Base-by-base conservation (phyloP, 1,140 invertebrate species). In the Papilio dardanus region DNA sequence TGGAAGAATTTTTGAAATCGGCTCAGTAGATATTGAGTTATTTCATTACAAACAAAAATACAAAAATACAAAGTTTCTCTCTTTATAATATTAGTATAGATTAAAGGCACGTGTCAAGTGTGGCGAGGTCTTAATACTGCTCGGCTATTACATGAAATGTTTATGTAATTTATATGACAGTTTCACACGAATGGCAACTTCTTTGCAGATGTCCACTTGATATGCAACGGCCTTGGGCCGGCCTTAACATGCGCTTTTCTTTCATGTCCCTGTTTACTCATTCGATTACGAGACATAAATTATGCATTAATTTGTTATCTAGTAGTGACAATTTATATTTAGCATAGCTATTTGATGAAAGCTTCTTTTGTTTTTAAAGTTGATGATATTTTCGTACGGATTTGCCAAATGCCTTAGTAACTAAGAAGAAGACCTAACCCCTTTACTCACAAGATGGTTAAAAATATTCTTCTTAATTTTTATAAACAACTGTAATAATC, bases 271-370 rank as follows among this genome's bases (percentile, higher is more conserved):
- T 62, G 8, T 58, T 58, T 58, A 62, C 54, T 62, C 30, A 62
- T 62, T 62, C 54, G 30, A 62, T 62, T 62, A 62, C 54, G 54
- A 16, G 54, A 62, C 24, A 62, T 62, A 28, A 62, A 62, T 62
- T 62, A 62, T 62, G 54, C 54, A 62, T 14, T 12, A 24, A 30
- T 62, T 28, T 10, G 10, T 62, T 62, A 5, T 62, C 10, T 62
- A 62, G 24, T 62, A 24, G 30, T 62, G 50, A 5, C 1, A 62
- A 28, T 62, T 2, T 50, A 7, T 62, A 28, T 62, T 3, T 7
- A 46, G 19, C 6, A 46, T 19, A 46, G n/a, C 24, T 12, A 8
- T 54, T 42, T 16, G 1, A 42, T 42, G 40, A 16, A 42, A 16
- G 16, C 16, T 2, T 16, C 6, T 46, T 16, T 46, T n/a, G 42